Evolutionary conservation across 2,888 invertebrate genomes (phyloP).

Genomic region (Meandrusa payeni): DNA sequence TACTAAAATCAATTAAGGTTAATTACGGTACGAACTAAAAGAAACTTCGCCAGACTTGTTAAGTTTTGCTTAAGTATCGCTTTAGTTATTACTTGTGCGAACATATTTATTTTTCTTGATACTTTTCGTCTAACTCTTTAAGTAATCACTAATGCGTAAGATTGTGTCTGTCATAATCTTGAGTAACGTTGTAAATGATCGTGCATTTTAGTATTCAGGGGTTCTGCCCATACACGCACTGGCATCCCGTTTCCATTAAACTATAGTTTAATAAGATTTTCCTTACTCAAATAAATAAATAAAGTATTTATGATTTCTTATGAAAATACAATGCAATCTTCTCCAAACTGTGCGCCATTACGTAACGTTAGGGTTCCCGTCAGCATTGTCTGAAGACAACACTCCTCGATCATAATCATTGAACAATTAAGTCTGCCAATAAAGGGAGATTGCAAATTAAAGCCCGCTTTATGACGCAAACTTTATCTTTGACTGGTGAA

Average conservation of each 20-base stretch:
- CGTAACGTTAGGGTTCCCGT: neutral
- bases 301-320: too few relatives aligned
- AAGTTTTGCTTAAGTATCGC: neutral
- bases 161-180: too few relatives aligned
- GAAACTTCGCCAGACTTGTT: neutral
- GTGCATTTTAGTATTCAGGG: too few relatives aligned
- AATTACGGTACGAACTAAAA: conserved; percentile 2
- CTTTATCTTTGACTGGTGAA: conserved; percentile 22
- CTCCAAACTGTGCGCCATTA: neutral
- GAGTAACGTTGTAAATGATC: too few relatives aligned
- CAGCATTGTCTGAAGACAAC: conserved; percentile 7
- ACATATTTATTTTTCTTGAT: neutral
- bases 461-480: conserved; percentile 18
- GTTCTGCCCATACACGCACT: too few relatives aligned
- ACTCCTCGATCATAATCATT: conserved; percentile 13
- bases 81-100: neutral
- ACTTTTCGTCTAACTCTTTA: too few relatives aligned
- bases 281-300: too few relatives aligned
- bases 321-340: too few relatives aligned
- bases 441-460: conserved; percentile 22
- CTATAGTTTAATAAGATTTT: too few relatives aligned
- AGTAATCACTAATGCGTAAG: too few relatives aligned
- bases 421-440: conserved; percentile 18
- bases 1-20: neutral
- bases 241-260: too few relatives aligned